Percentiles rank a stretch among this genome's conserved stretches.
These are phyloP conservation scores for Epirrhoe tristata DNA, from an alignment of 2,888 invertebrate genomes.

Conservation along the genomic window DNA sequence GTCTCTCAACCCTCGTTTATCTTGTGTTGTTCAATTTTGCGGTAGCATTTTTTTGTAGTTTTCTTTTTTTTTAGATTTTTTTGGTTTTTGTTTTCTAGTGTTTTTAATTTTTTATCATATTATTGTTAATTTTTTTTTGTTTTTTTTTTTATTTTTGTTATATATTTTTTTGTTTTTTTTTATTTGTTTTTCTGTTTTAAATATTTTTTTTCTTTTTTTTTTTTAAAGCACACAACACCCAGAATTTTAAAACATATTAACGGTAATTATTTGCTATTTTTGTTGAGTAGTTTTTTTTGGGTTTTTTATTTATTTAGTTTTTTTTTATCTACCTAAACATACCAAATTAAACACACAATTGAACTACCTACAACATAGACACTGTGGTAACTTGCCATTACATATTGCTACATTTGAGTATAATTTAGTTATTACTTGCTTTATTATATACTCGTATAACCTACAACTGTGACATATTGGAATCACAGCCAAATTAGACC, in stretches of 20 bases:
- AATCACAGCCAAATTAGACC: conserved; percentile 2
- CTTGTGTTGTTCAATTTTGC: no score
- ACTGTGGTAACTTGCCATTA: conserved; percentile 22
- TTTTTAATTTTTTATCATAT: no score
- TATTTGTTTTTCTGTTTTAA: background rate
- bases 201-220: background rate
- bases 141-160: background rate
- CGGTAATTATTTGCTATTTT: background rate
- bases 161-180: background rate
- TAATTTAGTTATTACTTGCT: background rate
- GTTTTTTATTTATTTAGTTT: background rate
- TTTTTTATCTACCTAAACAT: conserved; percentile 2
- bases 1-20: no score
- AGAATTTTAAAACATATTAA: background rate
- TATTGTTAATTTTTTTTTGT: background rate
- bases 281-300: background rate
- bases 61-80: no score
- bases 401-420: conserved; percentile 14
- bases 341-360: conserved; percentile 16
- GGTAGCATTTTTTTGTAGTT: no score
- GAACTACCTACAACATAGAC: conserved; percentile 21
- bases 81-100: no score
- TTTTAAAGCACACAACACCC: conserved; percentile 1
- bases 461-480: conserved; percentile 1
- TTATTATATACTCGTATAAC: background rate